Percentiles rank a stretch among this genome's conserved stretches.
Evolutionary conservation across 1,140 invertebrate genomes (phyloP).

Genomic region (Steinernema khuongi): DNA sequence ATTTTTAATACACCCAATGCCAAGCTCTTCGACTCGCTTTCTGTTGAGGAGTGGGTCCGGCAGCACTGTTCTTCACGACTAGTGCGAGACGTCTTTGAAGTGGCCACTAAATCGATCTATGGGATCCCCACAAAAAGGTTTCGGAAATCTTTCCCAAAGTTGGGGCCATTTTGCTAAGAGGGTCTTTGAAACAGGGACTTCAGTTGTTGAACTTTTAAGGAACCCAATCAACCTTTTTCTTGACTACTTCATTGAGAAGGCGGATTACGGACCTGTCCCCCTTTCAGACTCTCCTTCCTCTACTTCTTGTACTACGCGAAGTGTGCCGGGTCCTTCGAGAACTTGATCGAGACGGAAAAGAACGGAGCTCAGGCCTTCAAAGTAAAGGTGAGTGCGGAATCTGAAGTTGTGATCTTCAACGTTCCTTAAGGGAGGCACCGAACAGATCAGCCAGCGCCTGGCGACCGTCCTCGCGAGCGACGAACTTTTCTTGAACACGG

Average conservation of each 20-base stretch:
- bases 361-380: constrained; percentile 27
- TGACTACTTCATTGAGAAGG: too few species aligned
- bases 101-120: constrained; percentile 24
- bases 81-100: constrained; percentile 15
- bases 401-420: neutral
- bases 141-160: neutral
- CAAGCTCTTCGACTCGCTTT: constrained; percentile 13
- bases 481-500: constrained; percentile 16
- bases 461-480: constrained; percentile 14
- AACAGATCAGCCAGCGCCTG: constrained; percentile 20
- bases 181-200: too few species aligned
- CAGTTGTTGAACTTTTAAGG: too few species aligned
- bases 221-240: too few species aligned
- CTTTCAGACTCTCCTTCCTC: constrained; percentile 24
- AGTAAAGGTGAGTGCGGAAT: constrained; percentile 16
- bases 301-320: constrained; percentile 25
- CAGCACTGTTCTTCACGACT: constrained; percentile 23
- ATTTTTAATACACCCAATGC: constrained; percentile 18
- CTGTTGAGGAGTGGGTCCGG: constrained; percentile 24
- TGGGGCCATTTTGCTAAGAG: too few species aligned
- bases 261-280: too few species aligned
- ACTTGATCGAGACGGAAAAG: constrained; percentile 19
- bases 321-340: constrained; percentile 19
- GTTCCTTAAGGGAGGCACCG: constrained; percentile 26
- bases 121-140: constrained; percentile 27